Conservation (phyloP, 2,113 vertebrate species). For the Scopus umbretta region DNA sequence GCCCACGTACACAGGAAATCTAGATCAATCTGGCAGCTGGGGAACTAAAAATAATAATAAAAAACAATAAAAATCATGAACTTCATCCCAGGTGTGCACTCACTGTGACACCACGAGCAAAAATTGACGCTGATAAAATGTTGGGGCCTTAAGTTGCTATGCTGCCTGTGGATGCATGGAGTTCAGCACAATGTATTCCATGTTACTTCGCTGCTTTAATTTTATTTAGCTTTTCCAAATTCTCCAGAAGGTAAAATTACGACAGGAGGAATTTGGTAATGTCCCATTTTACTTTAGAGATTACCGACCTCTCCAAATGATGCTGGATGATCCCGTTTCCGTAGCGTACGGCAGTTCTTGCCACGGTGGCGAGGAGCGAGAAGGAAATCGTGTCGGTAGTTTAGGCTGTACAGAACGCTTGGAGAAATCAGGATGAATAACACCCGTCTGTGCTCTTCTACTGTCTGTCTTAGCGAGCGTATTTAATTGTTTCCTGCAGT, state of each 20-base stretch:
- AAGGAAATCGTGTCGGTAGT: accelerated
- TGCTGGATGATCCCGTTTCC: neutral
- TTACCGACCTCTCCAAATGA: neutral
- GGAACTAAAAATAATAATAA: neutral
- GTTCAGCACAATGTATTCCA: neutral
- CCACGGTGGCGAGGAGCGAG: neutral
- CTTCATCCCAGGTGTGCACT: neutral
- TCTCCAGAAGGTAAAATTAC: neutral
- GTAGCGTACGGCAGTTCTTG: accelerated
- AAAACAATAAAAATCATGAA: too few relatives aligned
- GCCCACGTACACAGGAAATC: neutral
- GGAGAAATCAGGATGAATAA: neutral
- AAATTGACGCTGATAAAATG: neutral
- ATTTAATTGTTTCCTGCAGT: slow-evolving; percentile 62
- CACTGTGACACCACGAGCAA: neutral
- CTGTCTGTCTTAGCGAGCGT: neutral
- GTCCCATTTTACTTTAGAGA: neutral
- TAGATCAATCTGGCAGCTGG: neutral
- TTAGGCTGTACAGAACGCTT: neutral
- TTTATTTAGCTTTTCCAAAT: neutral
- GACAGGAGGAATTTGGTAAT: neutral
- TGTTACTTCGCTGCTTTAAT: neutral
- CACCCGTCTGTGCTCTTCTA: neutral
- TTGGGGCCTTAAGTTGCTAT: neutral
- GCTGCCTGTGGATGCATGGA: neutral